These are phyloP conservation scores for Nineta flava DNA, from an alignment of 2,888 invertebrate genomes.

Conservation along the genomic window DNA sequence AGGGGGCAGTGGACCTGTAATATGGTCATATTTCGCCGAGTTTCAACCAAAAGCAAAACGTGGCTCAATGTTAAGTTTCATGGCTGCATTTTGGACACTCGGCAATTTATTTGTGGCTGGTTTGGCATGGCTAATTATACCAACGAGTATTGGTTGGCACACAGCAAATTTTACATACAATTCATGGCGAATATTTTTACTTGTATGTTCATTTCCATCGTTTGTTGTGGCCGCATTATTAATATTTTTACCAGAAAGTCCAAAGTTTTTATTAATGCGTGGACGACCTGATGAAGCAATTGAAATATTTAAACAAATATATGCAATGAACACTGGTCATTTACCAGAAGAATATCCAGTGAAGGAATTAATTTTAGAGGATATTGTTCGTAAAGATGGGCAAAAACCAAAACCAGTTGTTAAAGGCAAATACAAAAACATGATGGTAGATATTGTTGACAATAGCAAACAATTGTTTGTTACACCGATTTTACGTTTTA, in stretches of 20 bases:
- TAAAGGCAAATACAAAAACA: conserved; percentile 51
- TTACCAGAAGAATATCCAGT: conserved; percentile 61
- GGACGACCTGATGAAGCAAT: conserved; percentile 68
- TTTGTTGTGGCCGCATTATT: conserved; percentile 72
- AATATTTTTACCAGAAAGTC: conserved; percentile 76
- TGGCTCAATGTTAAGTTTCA: conserved; percentile 82
- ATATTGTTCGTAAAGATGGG: conserved; percentile 26
- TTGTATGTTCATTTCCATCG: conserved; percentile 78
- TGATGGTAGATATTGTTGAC: conserved; percentile 60
- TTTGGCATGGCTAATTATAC: conserved; percentile 58
- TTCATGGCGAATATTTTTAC: conserved; percentile 83
- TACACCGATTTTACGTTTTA: conserved; percentile 68
- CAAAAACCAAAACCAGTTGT: conserved; percentile 30
- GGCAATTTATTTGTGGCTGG: conserved; percentile 87
- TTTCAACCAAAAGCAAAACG: conserved; percentile 83
- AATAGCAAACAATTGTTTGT: conserved; percentile 70
- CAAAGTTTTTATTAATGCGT: conserved; percentile 69
- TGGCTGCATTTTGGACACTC: conserved; percentile 91
- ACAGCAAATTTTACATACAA: conserved; percentile 62
- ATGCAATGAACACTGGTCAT: conserved; percentile 64
- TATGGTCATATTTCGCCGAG: conserved; percentile 91
- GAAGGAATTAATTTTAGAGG: conserved; percentile 48
- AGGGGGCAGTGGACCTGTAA: conserved; percentile 81
- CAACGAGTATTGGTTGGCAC: conserved; percentile 53
- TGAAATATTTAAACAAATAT: conserved; percentile 66